phyloP scores from a whole-genome alignment of 2,888 invertebrate species.

The Scaptomyza flava region DNA sequence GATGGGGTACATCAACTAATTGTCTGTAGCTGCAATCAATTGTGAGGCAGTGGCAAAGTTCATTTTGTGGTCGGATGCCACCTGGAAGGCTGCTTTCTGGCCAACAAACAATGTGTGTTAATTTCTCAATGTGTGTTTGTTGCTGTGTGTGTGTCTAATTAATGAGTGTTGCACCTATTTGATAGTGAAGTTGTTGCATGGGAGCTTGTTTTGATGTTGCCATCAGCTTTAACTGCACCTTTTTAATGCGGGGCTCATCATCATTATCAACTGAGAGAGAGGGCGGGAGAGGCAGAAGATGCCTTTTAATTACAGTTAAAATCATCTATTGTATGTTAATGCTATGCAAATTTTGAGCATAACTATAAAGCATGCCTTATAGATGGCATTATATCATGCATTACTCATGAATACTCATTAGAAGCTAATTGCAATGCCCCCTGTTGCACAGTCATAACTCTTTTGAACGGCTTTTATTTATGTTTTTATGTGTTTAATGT shows the following conservation, averaged over 20 bases:
- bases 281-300: conserved; percentile 11
- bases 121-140: background rate
- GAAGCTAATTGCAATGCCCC: conserved; percentile 43
- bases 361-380: conserved; percentile 7
- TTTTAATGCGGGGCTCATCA: conserved; percentile 31
- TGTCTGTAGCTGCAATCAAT: conserved; percentile 40
- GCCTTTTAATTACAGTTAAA: conserved; percentile 63
- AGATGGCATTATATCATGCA: background rate
- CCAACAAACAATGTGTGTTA: conserved; percentile 17
- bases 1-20: conserved; percentile 34
- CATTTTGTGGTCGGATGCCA: conserved; percentile 25
- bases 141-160: conserved; percentile 33
- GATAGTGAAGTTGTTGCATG: conserved; percentile 24
- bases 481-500: conserved; percentile 37
- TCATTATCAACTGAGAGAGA: conserved; percentile 30
- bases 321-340: conserved; percentile 68
- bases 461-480: conserved; percentile 21
- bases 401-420: conserved; percentile 16
- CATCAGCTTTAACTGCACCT: conserved; percentile 36
- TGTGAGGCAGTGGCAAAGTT: conserved; percentile 35
- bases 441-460: conserved; percentile 27
- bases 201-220: conserved; percentile 24
- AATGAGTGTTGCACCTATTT: conserved; percentile 40
- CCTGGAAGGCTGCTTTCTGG: conserved; percentile 3
- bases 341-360: conserved; percentile 64